Base-by-base conservation (phyloP, 2,797 vertebrate genomes). In the Rhinophrynus dorsalis region DNA sequence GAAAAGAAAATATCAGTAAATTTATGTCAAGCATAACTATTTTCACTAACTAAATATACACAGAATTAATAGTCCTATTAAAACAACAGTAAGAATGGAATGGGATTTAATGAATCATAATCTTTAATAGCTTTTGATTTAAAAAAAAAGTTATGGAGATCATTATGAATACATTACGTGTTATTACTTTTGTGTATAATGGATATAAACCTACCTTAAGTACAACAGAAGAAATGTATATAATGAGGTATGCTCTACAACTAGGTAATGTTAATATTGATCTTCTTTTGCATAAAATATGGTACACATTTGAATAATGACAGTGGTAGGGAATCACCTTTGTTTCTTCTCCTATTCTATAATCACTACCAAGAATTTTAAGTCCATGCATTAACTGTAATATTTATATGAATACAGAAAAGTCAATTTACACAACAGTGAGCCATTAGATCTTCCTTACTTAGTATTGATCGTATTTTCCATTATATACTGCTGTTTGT, bases 211-310 rank as follows among this genome's bases (percentile, higher is more conserved):
- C 74, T 77, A 77, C 71, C 65, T 76, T 76, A 67, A 79, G 74
- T 78, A 76, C 68, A 65, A 27, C 40, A 61, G 55, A 12, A 35
- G 29, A 73, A 81, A 76, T 81, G 81, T 77, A 81, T 73, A 75
- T 79, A 83, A 82, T 83, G 77, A 82, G 83, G 79, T 78, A 80
- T 80, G 80, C 80, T 74, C 76, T 72, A 81, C 77, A 81, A 78
- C 62, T 76, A 71, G 57, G 76, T 76, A 80, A 80, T 72, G 74
- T 32, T 74, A 12, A 1, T 76, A 83, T 86, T 2, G 83, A 86
- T 85, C 81, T 80, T 70, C 68, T 69, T 73, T 69, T 35, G 57
- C 23, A 73, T 77, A 79, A 85, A 27, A 3, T 27, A 82, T 79
- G 1, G 38, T 66, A 64, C 37, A 47, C 1, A 1, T 66, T 42